These are phyloP conservation scores for Baryphthengus martii DNA, from an alignment of 2,113 vertebrate genomes.

Conservation along the genomic window DNA sequence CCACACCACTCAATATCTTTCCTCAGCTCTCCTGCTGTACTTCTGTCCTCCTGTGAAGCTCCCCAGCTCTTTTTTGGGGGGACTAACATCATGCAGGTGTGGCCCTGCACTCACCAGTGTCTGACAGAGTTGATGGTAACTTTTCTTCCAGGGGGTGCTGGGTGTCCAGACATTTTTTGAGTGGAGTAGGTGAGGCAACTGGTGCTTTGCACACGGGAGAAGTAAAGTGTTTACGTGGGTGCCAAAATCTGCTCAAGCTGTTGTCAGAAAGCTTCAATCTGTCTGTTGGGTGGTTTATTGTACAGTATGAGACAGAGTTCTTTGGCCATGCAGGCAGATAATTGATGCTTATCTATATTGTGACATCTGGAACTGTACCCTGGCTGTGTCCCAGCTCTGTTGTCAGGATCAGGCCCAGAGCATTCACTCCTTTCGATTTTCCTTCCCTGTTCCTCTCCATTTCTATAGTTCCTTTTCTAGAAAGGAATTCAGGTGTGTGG, in stretches of 20 bases:
- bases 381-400: not conserved
- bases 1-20: not conserved
- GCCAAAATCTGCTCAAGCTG: not conserved
- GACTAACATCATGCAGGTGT: not conserved
- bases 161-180: not conserved
- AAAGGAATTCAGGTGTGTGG: not conserved
- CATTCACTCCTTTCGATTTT: rapidly evolving
- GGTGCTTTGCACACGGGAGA: not conserved
- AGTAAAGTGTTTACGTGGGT: not conserved
- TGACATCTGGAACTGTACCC: not conserved
- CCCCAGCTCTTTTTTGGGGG: not conserved
- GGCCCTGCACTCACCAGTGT: not conserved
- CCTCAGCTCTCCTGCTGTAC: not conserved
- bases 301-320: not conserved
- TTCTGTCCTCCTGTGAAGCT: not conserved
- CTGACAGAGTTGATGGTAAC: not conserved
- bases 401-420: not conserved
- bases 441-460: not conserved
- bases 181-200: not conserved
- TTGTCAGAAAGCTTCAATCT: not conserved
- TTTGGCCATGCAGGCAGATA: not conserved
- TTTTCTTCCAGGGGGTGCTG: not conserved
- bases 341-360: not conserved
- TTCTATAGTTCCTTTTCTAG: not conserved
- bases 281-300: not conserved